Conservation (phyloP, 2,888 invertebrate genomes). For the Drosophila neutralis region DNA sequence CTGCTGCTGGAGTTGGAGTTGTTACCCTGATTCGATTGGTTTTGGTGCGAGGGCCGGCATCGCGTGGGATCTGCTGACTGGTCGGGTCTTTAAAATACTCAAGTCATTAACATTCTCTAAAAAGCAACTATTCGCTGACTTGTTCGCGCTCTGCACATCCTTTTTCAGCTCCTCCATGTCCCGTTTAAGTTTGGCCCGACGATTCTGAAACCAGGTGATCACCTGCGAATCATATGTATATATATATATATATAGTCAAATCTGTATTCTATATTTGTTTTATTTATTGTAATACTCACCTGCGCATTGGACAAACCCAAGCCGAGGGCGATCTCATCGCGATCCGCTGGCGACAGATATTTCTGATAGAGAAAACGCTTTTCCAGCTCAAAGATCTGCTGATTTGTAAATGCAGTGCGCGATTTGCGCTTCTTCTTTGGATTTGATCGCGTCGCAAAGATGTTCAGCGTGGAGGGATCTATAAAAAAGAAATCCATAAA, state of each 20-base stretch:
- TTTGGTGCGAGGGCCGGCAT: slow-evolving; percentile 47
- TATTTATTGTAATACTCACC: slow-evolving; percentile 79
- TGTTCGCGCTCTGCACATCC: slow-evolving; percentile 97
- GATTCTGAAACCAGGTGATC: slow-evolving; percentile 98
- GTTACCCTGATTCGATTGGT: slow-evolving; percentile 32
- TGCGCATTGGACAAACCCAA: slow-evolving; percentile 98
- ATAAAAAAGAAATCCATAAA: neutral
- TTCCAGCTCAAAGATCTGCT: slow-evolving; percentile 98
- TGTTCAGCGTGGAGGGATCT: slow-evolving; percentile 94
- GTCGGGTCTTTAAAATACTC: slow-evolving; percentile 95
- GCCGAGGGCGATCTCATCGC: slow-evolving; percentile 97
- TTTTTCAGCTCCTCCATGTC: slow-evolving; percentile 99
- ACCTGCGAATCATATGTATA: slow-evolving; percentile 85
- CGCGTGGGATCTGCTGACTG: slow-evolving; percentile 86
- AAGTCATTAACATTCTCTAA: slow-evolving; percentile 96
- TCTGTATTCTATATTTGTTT: neutral
- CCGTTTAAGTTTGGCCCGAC: slow-evolving; percentile 96
- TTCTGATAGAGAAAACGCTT: slow-evolving; percentile 99
- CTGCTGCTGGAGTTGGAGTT: slow-evolving; percentile 28
- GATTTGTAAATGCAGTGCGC: slow-evolving; percentile 98
- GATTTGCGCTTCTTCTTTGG: slow-evolving; percentile 99
- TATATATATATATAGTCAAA: neutral
- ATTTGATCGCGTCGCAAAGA: slow-evolving; percentile 95
- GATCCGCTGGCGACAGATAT: slow-evolving; percentile 97
- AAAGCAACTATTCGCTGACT: slow-evolving; percentile 94